Conservation (phyloP, 2,888 invertebrate species). For the Conomelus anceps region DNA sequence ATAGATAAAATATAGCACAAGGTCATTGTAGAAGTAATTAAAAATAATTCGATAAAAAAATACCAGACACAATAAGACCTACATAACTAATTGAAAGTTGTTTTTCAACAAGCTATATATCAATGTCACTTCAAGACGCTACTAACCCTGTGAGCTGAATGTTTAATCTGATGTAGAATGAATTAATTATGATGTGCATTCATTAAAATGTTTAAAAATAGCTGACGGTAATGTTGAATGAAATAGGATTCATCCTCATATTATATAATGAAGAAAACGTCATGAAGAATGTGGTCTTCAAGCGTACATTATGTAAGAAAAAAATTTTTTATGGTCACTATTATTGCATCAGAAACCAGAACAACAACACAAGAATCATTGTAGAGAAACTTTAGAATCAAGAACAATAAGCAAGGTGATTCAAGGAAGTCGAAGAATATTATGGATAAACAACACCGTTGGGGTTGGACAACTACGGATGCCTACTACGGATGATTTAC, state of each 20-base stretch:
- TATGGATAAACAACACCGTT: too few relatives aligned
- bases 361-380: not conserved
- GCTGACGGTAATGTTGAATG: not conserved
- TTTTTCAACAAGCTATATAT: not conserved
- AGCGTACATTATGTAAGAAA: not conserved
- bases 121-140: not conserved
- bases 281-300: not conserved
- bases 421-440: not conserved
- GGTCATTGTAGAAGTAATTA: not conserved
- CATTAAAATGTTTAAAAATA: not conserved
- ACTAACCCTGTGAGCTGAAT: not conserved
- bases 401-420: not conserved
- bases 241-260: not conserved
- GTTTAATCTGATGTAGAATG: not conserved
- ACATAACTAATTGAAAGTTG: not conserved
- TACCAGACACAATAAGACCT: not conserved
- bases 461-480: too few relatives aligned
- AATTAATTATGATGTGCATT: not conserved
- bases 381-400: not conserved
- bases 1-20: not conserved
- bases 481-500: too few relatives aligned
- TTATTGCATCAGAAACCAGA: not conserved
- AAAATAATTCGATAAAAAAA: too few relatives aligned
- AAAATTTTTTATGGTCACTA: not conserved
- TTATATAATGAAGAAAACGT: not conserved